phyloP scores from a whole-genome alignment of 2,113 vertebrate genomes.

The Dasyurus viverrinus region DNA sequence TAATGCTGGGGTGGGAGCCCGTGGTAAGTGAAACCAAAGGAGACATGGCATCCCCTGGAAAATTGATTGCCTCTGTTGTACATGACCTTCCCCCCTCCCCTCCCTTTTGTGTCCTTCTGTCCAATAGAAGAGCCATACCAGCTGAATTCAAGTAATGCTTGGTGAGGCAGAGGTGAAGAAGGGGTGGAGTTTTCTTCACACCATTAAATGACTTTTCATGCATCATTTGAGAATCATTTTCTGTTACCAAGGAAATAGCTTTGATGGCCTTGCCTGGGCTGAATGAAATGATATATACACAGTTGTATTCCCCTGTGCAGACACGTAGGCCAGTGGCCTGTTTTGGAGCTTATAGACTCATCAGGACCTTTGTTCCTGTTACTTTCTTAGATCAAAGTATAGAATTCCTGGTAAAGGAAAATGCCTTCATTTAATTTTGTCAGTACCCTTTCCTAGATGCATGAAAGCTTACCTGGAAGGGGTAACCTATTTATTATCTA shows the following conservation, averaged over 20 bases:
- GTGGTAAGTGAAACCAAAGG: constrained; percentile 88
- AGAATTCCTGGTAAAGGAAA: too few species aligned
- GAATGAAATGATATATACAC: not conserved
- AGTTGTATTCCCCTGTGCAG: too few species aligned
- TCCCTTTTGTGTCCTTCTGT: rapidly evolving
- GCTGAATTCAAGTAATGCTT: rapidly evolving
- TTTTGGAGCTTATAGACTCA: not conserved
- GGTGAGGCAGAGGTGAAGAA: not conserved
- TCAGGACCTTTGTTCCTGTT: not conserved
- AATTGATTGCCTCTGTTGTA: not conserved
- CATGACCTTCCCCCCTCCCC: rapidly evolving
- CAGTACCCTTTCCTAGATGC: not conserved
- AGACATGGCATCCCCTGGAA: not conserved
- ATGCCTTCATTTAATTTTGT: not conserved
- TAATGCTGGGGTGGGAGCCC: constrained; percentile 96
- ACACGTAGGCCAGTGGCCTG: not conserved
- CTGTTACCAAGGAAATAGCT: not conserved
- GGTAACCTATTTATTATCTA: rapidly evolving
- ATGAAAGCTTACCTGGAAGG: not conserved
- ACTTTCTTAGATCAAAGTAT: not conserved
- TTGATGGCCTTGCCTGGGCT: not conserved
- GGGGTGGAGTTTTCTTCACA: not conserved
- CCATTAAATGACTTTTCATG: not conserved
- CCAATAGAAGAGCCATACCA: not conserved
- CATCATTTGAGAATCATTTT: not conserved